A percentile compares a stretch with the other conserved stretches of the same genome.
Evolutionary conservation across 2,888 invertebrate species (phyloP).

Genomic region (Hirtodrosophila duncani): DNA sequence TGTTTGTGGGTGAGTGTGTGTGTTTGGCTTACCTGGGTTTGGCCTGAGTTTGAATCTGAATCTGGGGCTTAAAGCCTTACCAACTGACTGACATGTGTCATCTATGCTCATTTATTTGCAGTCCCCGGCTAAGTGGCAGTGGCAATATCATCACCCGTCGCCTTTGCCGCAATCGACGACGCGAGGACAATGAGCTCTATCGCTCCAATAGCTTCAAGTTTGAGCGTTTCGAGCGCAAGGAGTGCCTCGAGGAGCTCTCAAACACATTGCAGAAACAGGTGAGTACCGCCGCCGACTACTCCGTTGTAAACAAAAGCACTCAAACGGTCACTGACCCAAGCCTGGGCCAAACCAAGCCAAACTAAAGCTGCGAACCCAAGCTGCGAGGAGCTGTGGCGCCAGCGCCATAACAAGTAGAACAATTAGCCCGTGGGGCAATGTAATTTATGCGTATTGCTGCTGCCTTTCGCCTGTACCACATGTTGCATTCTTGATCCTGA

Average conservation of each 20-base stretch:
- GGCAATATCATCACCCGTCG: conserved; percentile 83
- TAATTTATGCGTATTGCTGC: conserved; percentile 35
- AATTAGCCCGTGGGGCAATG: conserved; percentile 19
- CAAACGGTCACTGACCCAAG: too few relatives aligned
- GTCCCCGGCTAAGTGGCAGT: conserved; percentile 76
- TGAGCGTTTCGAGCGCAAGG: conserved; percentile 87
- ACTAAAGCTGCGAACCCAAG: too few relatives aligned
- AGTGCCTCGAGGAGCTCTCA: conserved; percentile 83
- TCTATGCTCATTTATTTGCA: too few relatives aligned
- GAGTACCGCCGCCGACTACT: too few relatives aligned
- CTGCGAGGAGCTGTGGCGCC: too few relatives aligned
- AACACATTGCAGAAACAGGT: conserved; percentile 84
- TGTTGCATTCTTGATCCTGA: conserved; percentile 62
- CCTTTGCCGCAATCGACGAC: conserved; percentile 85
- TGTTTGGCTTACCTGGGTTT: not conserved
- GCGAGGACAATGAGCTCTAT: conserved; percentile 90
- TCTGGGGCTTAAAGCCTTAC: not conserved
- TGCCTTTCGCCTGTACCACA: conserved; percentile 35
- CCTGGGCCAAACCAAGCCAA: too few relatives aligned
- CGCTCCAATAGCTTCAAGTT: conserved; percentile 93
- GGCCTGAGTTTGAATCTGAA: not conserved
- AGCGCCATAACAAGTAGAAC: conserved; percentile 1
- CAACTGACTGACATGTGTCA: not conserved
- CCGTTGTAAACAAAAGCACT: too few relatives aligned
- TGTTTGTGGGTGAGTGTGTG: too few relatives aligned